Evolutionary conservation across 2,888 invertebrate species (phyloP).

Genomic region (Andricus quercusramuli): DNA sequence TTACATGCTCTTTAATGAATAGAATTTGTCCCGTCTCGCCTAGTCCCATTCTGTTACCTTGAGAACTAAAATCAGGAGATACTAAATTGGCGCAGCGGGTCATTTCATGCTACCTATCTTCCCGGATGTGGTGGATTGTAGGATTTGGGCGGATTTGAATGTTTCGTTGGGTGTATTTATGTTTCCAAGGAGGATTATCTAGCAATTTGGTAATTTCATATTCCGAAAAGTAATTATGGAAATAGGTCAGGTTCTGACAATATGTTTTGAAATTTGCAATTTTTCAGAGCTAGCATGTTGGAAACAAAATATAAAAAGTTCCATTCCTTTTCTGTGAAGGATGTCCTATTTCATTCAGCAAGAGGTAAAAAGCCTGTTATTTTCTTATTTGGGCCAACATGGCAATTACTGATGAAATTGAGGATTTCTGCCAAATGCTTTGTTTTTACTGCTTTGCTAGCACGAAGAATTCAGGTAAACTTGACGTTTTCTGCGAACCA

Average conservation of each 20-base stretch:
- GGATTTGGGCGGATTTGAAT: conserved; percentile 8
- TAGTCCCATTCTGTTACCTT: conserved; percentile 31
- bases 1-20: conserved; percentile 30
- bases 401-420: too few relatives aligned
- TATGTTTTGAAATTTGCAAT: not conserved
- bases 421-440: too few relatives aligned
- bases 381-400: too few relatives aligned
- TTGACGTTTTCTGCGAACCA: too few relatives aligned
- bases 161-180: conserved; percentile 9
- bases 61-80: conserved; percentile 30
- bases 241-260: not conserved
- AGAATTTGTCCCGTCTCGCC: conserved; percentile 31
- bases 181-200: not conserved
- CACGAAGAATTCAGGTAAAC: too few relatives aligned
- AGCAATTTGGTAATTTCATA: not conserved
- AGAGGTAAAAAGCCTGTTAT: too few relatives aligned
- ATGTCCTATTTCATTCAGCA: too few relatives aligned
- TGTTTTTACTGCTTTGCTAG: too few relatives aligned
- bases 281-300: too few relatives aligned
- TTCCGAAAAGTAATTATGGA: not conserved
- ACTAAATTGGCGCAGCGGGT: conserved; percentile 18
- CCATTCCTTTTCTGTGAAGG: too few relatives aligned
- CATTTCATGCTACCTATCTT: conserved; percentile 20
- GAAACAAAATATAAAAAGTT: too few relatives aligned
- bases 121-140: conserved; percentile 32